Conservation (phyloP, 2,113 vertebrate species). For the Chunga burmeisteri region DNA sequence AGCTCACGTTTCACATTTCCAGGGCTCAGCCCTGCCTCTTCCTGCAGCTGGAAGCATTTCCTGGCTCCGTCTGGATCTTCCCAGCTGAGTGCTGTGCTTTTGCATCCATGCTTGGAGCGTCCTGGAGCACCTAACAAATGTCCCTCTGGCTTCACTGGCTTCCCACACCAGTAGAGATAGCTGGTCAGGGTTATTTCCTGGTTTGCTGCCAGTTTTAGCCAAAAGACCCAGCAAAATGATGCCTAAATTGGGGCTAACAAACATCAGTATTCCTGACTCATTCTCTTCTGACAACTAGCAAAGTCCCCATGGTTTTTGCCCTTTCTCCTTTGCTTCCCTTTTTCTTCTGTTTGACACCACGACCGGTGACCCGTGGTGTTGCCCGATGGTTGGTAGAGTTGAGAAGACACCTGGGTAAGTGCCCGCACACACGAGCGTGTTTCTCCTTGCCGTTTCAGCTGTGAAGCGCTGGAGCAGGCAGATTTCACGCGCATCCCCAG, state of each 20-base stretch:
- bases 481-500: neutral
- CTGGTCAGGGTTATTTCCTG: neutral
- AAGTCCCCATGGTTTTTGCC: neutral
- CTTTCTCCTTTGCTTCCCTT: neutral
- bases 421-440: fast-evolving
- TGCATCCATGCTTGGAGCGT: fast-evolving
- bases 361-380: fast-evolving
- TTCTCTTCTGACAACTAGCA: neutral
- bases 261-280: neutral
- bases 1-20: neutral
- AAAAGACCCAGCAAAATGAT: no score
- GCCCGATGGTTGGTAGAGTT: fast-evolving
- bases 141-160: neutral
- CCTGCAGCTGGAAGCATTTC: neutral
- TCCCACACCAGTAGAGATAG: fast-evolving
- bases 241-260: no score
- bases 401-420: neutral
- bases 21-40: neutral
- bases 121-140: neutral
- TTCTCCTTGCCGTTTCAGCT: neutral
- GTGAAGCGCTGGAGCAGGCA: neutral
- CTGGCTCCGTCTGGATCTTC: neutral
- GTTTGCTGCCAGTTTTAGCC: neutral
- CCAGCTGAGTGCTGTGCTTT: neutral
- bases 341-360: neutral